A percentile compares a stretch with the other conserved stretches of the same genome.
These are phyloP conservation scores for Furcula furcula DNA, from an alignment of 2,888 invertebrate genomes.

Conservation along the genomic window DNA sequence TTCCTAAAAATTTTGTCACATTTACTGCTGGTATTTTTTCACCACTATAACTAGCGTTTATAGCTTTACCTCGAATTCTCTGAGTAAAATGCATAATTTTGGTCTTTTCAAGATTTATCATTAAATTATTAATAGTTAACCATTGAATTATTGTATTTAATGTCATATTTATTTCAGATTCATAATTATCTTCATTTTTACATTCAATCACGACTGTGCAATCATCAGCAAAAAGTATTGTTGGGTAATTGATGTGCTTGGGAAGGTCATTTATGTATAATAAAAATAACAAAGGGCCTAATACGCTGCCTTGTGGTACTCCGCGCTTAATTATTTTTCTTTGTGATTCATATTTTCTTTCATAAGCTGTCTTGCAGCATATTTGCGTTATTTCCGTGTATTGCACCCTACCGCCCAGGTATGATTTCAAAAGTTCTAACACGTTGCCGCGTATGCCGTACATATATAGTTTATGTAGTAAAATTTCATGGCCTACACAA, in stretches of 20 bases:
- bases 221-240: not conserved
- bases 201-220: not conserved
- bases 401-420: conserved; percentile 1
- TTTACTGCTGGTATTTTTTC: too few species aligned
- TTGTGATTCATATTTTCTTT: not conserved
- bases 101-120: too few species aligned
- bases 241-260: not conserved
- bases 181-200: too few species aligned
- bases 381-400: not conserved
- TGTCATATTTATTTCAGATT: too few species aligned
- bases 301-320: not conserved
- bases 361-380: not conserved
- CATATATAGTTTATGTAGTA: not conserved
- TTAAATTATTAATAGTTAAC: too few species aligned
- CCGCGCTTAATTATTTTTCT: not conserved
- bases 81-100: too few species aligned
- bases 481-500: not conserved
- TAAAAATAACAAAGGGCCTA: not conserved
- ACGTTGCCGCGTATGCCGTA: conserved; percentile 1
- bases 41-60: too few species aligned
- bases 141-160: too few species aligned
- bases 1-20: not conserved
- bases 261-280: not conserved
- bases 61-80: too few species aligned
- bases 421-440: not conserved